A percentile compares a stretch with the other conserved stretches of the same genome.
phyloP scores from a whole-genome alignment of 2,113 vertebrate genomes.

The Lampris megalopsis region DNA sequence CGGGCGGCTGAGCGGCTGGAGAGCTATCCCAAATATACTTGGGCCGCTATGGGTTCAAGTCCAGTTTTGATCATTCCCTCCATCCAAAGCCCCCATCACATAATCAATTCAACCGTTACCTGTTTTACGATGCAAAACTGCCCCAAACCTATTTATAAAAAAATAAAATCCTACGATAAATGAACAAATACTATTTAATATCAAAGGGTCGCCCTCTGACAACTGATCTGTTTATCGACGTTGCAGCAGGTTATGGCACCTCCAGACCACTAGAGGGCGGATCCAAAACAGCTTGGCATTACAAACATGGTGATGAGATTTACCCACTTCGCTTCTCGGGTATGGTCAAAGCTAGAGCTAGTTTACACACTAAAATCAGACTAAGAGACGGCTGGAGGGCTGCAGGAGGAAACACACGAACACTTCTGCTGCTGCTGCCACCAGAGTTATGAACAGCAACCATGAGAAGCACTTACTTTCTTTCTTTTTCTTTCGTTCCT shows the following conservation, averaged over 20 bases:
- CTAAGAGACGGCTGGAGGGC: slow-evolving; percentile 58
- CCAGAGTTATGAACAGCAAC: slow-evolving; percentile 20
- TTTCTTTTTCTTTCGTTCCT: slow-evolving; percentile 16
- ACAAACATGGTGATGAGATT: too few relatives aligned
- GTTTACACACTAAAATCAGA: slow-evolving; percentile 42
- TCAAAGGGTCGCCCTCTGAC: too few relatives aligned
- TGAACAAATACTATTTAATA: too few relatives aligned
- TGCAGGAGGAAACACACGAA: slow-evolving; percentile 43
- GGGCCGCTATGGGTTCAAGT: background rate
- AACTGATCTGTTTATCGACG: background rate
- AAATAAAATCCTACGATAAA: too few relatives aligned
- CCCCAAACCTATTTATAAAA: too few relatives aligned
- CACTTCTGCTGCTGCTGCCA: slow-evolving; percentile 16
- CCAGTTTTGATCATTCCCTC: background rate
- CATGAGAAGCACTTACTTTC: slow-evolving; percentile 31
- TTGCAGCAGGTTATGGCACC: slow-evolving; percentile 1
- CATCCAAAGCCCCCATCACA: background rate
- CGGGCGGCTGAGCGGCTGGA: slow-evolving; percentile 7
- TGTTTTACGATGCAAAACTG: too few relatives aligned
- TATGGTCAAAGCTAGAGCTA: too few relatives aligned
- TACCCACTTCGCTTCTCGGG: too few relatives aligned
- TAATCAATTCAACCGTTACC: too few relatives aligned
- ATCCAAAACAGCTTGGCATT: slow-evolving; percentile 7
- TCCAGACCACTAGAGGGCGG: slow-evolving; percentile 71
- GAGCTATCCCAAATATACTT: background rate